A percentile compares a stretch with the other conserved stretches of the same genome.
Conservation (phyloP, 2,888 invertebrate genomes). For the Netelia virgata region DNA sequence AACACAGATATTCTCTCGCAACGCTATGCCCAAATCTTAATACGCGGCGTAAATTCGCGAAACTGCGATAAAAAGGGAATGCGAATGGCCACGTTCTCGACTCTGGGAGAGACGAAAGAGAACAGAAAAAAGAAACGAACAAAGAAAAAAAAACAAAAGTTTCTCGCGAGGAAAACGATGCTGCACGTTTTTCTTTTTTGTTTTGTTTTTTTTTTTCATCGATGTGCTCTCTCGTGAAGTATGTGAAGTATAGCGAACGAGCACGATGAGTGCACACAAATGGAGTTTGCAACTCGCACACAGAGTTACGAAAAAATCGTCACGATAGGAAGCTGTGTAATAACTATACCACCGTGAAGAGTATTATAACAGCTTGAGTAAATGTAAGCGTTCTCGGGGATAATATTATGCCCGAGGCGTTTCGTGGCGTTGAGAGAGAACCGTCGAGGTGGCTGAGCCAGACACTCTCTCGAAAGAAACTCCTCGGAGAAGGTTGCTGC, state of each 20-base stretch:
- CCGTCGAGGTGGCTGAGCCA: conserved; percentile 50
- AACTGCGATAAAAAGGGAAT: conserved; percentile 49
- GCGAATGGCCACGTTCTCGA: conserved; percentile 26
- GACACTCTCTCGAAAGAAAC: conserved; percentile 52
- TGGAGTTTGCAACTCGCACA: neutral
- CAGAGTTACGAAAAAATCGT: conserved; percentile 54
- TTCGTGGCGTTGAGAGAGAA: conserved; percentile 10
- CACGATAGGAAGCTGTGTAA: conserved; percentile 55
- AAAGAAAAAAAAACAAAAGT: conserved; percentile 22
- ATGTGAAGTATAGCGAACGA: conserved; percentile 24
- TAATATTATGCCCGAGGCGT: conserved; percentile 56
- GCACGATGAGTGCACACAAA: neutral
- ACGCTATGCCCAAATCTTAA: conserved; percentile 42
- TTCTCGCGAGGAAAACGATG: conserved; percentile 40
- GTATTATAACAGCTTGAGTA: conserved; percentile 62
- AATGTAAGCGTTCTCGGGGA: conserved; percentile 58
- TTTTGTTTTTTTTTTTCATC: conserved; percentile 9
- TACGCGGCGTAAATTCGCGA: conserved; percentile 53
- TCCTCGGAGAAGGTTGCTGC: conserved; percentile 48
- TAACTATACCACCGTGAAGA: conserved; percentile 51
- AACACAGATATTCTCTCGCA: neutral
- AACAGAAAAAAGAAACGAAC: neutral
- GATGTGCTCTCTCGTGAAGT: conserved; percentile 38
- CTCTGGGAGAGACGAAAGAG: neutral
- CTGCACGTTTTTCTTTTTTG: conserved; percentile 5